Evolutionary conservation across 2,113 vertebrate genomes (phyloP), one percentile per base, ranked within the genome.

Genomic region (Salvelinus fontinalis): DNA sequence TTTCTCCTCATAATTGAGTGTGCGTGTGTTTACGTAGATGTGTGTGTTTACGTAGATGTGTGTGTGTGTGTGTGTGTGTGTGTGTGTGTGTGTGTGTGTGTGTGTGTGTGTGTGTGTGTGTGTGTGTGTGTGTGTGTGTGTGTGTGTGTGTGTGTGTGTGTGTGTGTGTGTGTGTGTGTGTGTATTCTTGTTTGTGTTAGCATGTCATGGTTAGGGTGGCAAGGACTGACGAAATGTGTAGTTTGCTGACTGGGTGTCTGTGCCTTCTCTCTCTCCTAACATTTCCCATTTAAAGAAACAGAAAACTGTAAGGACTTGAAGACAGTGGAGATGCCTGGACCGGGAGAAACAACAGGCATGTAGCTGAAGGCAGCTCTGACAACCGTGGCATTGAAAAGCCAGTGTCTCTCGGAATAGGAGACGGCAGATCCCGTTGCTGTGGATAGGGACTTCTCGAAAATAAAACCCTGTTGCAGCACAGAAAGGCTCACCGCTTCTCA

Each of bases 381-480:
- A 89, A 81, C 78, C 76, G 49, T 83, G 85, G 79, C 83, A 84
- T 70, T 68, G 27, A 79, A 78, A 67, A 68, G 66, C 65, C 62
- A 71, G 54, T 66, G 77, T 83, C 76, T 78, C 83, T 85, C 78
- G 82, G 85, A 83, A 86, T 75, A 83, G 71, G 74, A 87, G 77
- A 69, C 34, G 0, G 16, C 9, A 20, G 77, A 86, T 81, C 70
- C 78, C 78, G 76, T 82, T 75, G 70, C 84, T 81, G 74, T 64
- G 64, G 85, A 80, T 77, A 85, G 87, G 83, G 81, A 85, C 84
- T 83, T 79, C 81, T 77, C 26, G 11, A 85, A 90, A 87, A 84
- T 81, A 87, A 89, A 88, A 82, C 65, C 67, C 73, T 83, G 80
- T 89, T 79, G 78, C 82, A 85, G 87, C 87, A 86, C 66, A 83